Base-by-base conservation (phyloP, 1,140 invertebrate species). In the Metaphire vulgaris region DNA sequence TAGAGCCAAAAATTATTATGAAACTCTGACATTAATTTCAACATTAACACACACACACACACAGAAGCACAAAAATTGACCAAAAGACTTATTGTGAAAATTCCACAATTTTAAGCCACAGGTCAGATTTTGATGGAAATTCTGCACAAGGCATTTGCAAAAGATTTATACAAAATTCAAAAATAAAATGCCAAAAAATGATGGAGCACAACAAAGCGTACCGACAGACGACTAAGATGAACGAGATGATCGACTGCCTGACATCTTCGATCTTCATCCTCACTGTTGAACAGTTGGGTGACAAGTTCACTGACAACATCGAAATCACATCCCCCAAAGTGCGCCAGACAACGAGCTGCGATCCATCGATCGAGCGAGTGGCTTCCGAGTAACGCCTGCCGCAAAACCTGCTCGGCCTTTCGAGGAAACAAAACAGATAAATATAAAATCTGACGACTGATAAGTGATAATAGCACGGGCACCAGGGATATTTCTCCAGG, bases 281-380 rank as follows among this genome's bases (percentile, higher is more conserved):
- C 82, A 30, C 81, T 82, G 14, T 67, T 77, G 77, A 85, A 76
- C 30, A 85, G 79, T 72, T 86, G 84, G 16, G 79, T 77, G 66
- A 86, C 81, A 32, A 85, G 80, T 78, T 85, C 85, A 12, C 82
- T 81, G 30, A 85, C 81, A 0, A 86, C 83, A 33, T 85, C 82
- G 2, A 82, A 84, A 80, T 86, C 84, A 79, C 81, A 83, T 14
- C 81, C 79, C 28, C 84, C 84, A 78, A 76, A 84, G 74, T 84
- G 81, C 29, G 83, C 84, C 68, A 86, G 81, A 80, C 84, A 86
- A 79, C 85, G 85, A 12, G 82, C 84, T 14, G 84, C 84, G 2
- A 84, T 82, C 85, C 85, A 86, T 31, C 85, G 80, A 69, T 85
- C 84, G 41, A 82, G 76, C 0, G 78, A 30, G 30, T 75, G 80